phyloP scores from a whole-genome alignment of 2,888 invertebrate species.

The Schizotus pectinicornis region DNA sequence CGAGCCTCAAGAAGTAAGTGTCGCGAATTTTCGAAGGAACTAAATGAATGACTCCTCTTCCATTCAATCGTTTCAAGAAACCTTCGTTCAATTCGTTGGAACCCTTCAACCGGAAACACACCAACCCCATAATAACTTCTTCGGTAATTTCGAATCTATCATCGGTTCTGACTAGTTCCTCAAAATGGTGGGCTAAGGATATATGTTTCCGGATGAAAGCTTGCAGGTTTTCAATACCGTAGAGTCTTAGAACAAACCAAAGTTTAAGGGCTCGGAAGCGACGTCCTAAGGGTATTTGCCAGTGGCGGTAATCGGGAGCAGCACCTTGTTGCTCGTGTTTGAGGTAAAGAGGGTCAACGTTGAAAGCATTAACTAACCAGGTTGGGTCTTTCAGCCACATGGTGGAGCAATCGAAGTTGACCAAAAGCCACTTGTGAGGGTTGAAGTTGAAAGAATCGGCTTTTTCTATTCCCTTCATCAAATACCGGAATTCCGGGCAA shows the following conservation, averaged over 20 bases:
- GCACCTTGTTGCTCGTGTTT: constrained; percentile 92
- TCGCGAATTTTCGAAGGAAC: constrained; percentile 89
- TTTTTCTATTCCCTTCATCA: constrained; percentile 86
- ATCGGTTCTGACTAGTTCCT: constrained; percentile 75
- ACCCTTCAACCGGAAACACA: constrained; percentile 93
- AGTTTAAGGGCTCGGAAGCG: constrained; percentile 91
- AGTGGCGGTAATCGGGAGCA: constrained; percentile 94
- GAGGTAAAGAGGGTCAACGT: constrained; percentile 95
- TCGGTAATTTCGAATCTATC: constrained; percentile 87
- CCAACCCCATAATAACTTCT: constrained; percentile 92
- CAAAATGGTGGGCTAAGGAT: constrained; percentile 86
- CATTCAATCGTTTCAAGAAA: constrained; percentile 84
- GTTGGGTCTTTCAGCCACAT: constrained; percentile 94
- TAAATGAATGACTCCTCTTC: constrained; percentile 88
- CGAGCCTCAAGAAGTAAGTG: constrained; percentile 85
- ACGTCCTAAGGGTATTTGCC: constrained; percentile 95
- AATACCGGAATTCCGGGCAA: constrained; percentile 92
- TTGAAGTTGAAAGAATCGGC: constrained; percentile 98
- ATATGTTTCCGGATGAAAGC: constrained; percentile 86
- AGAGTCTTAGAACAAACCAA: constrained; percentile 93
- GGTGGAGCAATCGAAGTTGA: constrained; percentile 99
- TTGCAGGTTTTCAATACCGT: constrained; percentile 88
- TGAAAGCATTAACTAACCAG: constrained; percentile 93
- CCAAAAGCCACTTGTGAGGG: constrained; percentile 98
- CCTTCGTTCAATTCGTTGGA: constrained; percentile 82